Base-by-base conservation (phyloP, 2,797 vertebrate genomes). In the Eidolon dupreanum region DNA sequence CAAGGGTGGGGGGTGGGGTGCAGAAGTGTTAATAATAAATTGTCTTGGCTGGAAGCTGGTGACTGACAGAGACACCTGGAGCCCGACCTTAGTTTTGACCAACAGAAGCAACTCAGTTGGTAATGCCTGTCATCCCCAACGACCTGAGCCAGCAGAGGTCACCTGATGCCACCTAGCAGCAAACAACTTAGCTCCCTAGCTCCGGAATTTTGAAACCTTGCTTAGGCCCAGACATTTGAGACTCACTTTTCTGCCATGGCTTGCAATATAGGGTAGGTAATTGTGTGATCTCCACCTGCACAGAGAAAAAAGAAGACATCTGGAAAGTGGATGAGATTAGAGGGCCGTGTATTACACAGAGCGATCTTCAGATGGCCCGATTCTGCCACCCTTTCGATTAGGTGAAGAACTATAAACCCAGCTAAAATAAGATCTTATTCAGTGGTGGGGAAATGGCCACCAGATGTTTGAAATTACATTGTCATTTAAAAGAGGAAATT, bases 241-340 rank as follows among this genome's bases (percentile, higher is more conserved):
- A 98, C 99, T 99, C 98, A 99, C 99, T 99, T 99, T 96, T 99
- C 98, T 53, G 99, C 99, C 57, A 99, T 84, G 0, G 99, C 99
- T 98, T 99, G 99, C 43, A 99, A 98, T 97, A 99, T 99, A 6
- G 99, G 99, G 88, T 99, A 99, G 0, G 99, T 99, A 92, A 99
- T 99, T 1, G 99, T 99, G 98, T 99, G 99, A 97, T 99, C 99
- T 1, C 99, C 99, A 90, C 99, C 99, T 99, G 97, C 91, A 87
- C 87, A 85, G 79, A 84, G 96, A 46, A 92, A n/a, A 38, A 31
- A 16, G 41, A 70, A 75, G 38, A 28, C 3, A 0, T 2, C 8
- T 26, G 26, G 26, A 16, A 51, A 3, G 0, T 26, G 55, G 38
- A 1, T 16, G 1, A 36, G 28, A 90, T 28, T 19, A 20, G 57